phyloP scores from a whole-genome alignment of 2,888 invertebrate species.

The Gymnosoma rotundatum region DNA sequence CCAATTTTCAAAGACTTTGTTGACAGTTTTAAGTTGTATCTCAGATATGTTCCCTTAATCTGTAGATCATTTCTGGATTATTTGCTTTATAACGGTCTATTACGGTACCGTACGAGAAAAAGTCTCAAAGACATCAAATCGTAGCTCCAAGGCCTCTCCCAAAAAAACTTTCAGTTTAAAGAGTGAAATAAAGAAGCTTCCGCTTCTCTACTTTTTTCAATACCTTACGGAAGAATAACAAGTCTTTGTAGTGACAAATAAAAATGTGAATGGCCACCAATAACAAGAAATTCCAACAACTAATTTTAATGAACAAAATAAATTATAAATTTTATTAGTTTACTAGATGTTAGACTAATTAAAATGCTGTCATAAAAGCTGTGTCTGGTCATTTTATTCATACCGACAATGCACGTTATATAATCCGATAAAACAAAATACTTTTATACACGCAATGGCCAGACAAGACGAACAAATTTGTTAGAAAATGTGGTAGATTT shows the following conservation, averaged over 20 bases:
- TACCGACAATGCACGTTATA: conserved; percentile 59
- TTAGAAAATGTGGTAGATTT: conserved; percentile 7
- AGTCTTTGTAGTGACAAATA: not conserved
- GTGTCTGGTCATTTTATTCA: conserved; percentile 53
- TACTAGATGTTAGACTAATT: conserved; percentile 55
- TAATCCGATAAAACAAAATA: conserved; percentile 47
- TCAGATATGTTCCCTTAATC: no score
- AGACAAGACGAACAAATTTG: conserved; percentile 31
- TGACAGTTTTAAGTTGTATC: no score
- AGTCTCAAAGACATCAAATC: no score
- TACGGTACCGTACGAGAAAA: no score
- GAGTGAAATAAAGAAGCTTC: no score
- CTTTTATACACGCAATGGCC: conserved; percentile 46
- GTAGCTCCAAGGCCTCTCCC: no score
- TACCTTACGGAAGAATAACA: not conserved
- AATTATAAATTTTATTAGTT: conserved; percentile 36
- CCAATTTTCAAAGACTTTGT: no score
- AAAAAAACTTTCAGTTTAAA: no score
- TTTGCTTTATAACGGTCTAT: no score
- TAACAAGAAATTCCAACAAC: not conserved
- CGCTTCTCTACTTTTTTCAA: not conserved
- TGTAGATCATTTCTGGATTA: no score
- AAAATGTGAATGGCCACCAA: conserved; percentile 38
- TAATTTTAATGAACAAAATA: conserved; percentile 30
- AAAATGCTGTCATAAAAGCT: conserved; percentile 59